Evolutionary conservation across 2,888 invertebrate species (phyloP), one percentile per base, ranked within the genome.

Genomic region (Drosophila birchii): DNA sequence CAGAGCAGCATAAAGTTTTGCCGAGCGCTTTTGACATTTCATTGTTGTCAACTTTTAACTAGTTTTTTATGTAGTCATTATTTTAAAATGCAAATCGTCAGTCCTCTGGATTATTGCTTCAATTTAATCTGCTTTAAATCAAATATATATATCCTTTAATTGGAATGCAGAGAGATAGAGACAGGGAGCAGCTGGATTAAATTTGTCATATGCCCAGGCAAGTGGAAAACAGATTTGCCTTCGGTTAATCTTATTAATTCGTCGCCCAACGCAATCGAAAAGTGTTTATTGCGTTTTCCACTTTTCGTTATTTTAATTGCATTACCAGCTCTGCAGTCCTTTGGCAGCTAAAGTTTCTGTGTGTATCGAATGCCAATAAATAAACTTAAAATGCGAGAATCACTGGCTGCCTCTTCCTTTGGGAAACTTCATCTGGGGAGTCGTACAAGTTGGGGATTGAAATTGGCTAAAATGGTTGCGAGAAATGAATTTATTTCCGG

Each of bases 1-100:
- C 74, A 76, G 69, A 71, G 76, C 51, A 55, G 70, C 61, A 56
- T 71, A 71, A 71, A 71, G 71, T 72, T 72, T 73, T 66, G 51
- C 47, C 55, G 62, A 74, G 56, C 79, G 83, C 78, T 76, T 84
- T 73, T 82, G 80, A 79, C 79, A 78, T 86, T 80, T 88, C 72
- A 88, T 86, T 88, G 86, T 86, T 88, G 84, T 80, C 86, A 88
- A 86, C 86, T 86, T 88, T 86, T 78, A 86, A 88, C 84, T 86
- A 81, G 77, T 82, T 84, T 71, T 71, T 80, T 73, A 72, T 75
- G 71, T 76, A 81, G 73, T 83, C 83, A 76, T 82, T 79, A 78
- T 78, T 81, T 77, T 71, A 47, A 75, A 77, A 83, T 83, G 80
- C 83, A 76, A 86, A 79, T 78, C 68, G 51, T 5, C 11, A 26